These are phyloP conservation scores for Alitta virens DNA, from an alignment of 2,888 invertebrate genomes.

Conservation along the genomic window DNA sequence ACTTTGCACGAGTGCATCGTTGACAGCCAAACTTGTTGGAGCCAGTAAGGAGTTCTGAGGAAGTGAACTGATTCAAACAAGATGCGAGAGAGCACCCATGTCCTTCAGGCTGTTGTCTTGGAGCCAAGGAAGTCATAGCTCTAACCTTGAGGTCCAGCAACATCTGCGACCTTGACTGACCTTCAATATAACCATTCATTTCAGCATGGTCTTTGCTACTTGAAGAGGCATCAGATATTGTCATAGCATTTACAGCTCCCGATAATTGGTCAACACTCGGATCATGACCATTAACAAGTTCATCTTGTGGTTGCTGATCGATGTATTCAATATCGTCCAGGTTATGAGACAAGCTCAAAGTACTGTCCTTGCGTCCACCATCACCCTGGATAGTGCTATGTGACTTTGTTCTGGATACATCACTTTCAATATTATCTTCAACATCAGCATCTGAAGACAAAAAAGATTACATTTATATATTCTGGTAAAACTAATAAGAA, in stretches of 20 bases:
- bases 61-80: constrained; percentile 89
- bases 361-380: neutral
- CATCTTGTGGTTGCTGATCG: neutral
- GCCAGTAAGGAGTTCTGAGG: constrained; percentile 83
- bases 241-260: neutral
- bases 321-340: neutral
- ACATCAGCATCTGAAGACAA: constrained; percentile 57
- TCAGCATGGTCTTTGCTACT: neutral
- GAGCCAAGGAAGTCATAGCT: constrained; percentile 40
- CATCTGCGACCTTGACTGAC: neutral
- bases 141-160: constrained; percentile 1
- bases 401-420: constrained; percentile 33
- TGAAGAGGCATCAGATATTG: neutral
- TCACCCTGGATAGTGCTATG: neutral
- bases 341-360: neutral
- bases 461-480: no score
- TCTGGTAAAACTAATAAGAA: no score
- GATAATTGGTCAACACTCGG: neutral
- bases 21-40: constrained; percentile 92
- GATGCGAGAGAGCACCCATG: constrained; percentile 68
- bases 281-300: neutral
- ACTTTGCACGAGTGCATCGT: constrained; percentile 67
- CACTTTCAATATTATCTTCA: constrained; percentile 55
- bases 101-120: constrained; percentile 62
- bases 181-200: neutral